Evolutionary conservation across 2,113 vertebrate genomes (phyloP).

Genomic region (Dromaius novaehollandiae): DNA sequence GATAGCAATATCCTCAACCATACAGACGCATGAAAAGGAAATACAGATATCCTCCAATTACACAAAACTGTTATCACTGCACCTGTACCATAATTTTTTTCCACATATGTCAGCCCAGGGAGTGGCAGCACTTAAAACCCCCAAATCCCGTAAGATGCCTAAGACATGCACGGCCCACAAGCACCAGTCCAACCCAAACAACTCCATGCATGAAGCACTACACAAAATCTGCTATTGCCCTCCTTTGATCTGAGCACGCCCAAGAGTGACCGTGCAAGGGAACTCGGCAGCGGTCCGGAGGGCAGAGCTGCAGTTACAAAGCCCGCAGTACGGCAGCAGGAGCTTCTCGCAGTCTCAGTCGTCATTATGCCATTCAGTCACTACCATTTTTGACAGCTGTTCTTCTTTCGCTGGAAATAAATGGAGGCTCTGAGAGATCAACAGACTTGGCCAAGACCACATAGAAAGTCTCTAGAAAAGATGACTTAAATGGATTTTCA

Average conservation of each 20-base stretch:
- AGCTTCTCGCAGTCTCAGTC: background rate
- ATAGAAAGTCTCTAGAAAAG: background rate
- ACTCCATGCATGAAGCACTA: background rate
- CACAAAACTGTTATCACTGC: background rate
- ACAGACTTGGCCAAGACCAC: fast-evolving
- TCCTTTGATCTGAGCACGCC: background rate
- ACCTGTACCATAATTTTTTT: background rate
- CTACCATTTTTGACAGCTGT: background rate
- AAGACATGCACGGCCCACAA: background rate
- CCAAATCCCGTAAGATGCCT: background rate
- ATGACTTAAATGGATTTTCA: background rate
- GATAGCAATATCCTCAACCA: background rate
- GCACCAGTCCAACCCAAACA: background rate
- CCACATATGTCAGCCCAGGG: background rate
- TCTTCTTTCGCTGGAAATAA: background rate
- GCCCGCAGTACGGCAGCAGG: background rate
- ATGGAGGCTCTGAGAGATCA: background rate
- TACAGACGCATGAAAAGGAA: background rate
- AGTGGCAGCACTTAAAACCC: background rate
- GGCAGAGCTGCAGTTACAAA: background rate
- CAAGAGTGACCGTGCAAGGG: background rate
- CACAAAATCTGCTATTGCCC: background rate
- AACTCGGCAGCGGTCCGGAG: background rate
- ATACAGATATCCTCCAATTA: background rate
- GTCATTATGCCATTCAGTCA: background rate